A percentile compares a stretch with the other conserved stretches of the same genome.
Evolutionary conservation across 2,797 vertebrate species (phyloP).

Genomic region (Rhodeus uyekii): DNA sequence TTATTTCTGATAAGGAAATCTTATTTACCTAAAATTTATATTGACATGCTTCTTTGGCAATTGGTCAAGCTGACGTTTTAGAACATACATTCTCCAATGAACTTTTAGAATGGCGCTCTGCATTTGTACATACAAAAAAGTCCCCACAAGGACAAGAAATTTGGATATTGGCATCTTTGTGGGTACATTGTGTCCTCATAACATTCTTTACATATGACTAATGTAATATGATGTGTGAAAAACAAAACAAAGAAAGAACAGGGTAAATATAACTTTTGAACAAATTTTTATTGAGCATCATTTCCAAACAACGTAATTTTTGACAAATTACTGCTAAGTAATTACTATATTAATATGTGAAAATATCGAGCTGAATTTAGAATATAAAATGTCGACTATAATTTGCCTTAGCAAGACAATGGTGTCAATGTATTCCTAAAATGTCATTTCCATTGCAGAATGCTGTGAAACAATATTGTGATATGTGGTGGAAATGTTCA

Average conservation of each 20-base stretch:
- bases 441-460: not conserved
- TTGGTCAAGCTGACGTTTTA: too few species aligned
- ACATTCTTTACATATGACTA: not conserved
- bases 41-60: too few species aligned
- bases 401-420: not conserved
- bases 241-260: too few species aligned
- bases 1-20: not conserved
- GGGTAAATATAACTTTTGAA: not conserved
- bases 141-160: too few species aligned
- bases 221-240: not conserved
- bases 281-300: not conserved
- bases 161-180: too few species aligned
- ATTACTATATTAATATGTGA: not conserved
- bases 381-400: not conserved
- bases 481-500: not conserved
- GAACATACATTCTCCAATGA: too few species aligned
- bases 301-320: not conserved
- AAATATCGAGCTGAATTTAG: not conserved
- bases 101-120: too few species aligned
- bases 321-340: not conserved
- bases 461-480: not conserved
- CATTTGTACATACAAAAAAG: too few species aligned
- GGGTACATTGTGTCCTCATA: too few species aligned
- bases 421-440: not conserved
- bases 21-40: too few species aligned